phyloP scores from a whole-genome alignment of 2,888 invertebrate genomes.

The Corbicula japonica region DNA sequence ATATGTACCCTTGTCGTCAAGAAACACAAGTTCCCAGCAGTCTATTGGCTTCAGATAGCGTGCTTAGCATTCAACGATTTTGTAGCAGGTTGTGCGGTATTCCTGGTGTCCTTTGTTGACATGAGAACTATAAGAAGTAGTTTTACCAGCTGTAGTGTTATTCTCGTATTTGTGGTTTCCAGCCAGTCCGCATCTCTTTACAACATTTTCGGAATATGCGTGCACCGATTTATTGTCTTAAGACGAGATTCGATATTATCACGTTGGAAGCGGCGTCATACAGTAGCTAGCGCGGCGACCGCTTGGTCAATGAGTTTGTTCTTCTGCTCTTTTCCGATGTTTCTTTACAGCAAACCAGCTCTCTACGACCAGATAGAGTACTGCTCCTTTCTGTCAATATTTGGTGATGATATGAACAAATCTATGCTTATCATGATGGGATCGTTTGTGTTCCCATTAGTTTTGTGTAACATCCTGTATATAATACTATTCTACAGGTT shows the following conservation, averaged over 20 bases:
- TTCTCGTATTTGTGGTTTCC: neutral
- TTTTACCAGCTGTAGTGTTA: neutral
- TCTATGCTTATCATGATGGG: slow-evolving; percentile 13
- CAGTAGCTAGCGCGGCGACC: neutral
- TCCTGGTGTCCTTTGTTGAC: slow-evolving; percentile 17
- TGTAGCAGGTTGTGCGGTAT: slow-evolving; percentile 8
- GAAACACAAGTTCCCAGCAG: slow-evolving; percentile 21
- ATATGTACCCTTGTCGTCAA: neutral
- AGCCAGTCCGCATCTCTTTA: slow-evolving; percentile 20
- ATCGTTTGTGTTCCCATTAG: slow-evolving; percentile 15
- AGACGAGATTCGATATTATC: neutral
- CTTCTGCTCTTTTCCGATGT: slow-evolving; percentile 11
- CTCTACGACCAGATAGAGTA: neutral
- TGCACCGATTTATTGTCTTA: slow-evolving; percentile 13
- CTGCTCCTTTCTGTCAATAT: slow-evolving; percentile 9
- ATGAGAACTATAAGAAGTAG: neutral
- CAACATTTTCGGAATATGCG: slow-evolving; percentile 30
- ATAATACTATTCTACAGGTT: slow-evolving; percentile 5
- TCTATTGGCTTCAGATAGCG: slow-evolving; percentile 25
- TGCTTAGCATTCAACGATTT: slow-evolving; percentile 23
- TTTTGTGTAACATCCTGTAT: slow-evolving; percentile 11
- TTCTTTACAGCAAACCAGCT: neutral
- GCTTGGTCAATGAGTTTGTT: slow-evolving; percentile 17
- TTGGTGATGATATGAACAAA: slow-evolving; percentile 1
- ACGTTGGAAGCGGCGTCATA: slow-evolving; percentile 7